Base-by-base conservation (phyloP, 2,113 vertebrate genomes). In the Dasypus novemcinctus region DNA sequence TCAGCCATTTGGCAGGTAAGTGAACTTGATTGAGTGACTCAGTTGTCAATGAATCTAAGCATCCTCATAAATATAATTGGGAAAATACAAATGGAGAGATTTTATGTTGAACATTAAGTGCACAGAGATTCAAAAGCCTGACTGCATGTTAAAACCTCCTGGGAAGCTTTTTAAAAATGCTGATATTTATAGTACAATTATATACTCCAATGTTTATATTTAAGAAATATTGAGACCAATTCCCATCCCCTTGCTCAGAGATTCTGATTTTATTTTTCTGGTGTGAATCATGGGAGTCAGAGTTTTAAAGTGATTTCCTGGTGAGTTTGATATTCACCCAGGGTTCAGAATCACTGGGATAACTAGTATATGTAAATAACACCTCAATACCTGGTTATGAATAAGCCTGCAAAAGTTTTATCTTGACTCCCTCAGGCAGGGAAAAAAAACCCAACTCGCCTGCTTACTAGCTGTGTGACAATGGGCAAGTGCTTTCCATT, bases 51-150 rank as follows among this genome's bases (percentile, higher is more conserved):
- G 61, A 95, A 82, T 52, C 29, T 69, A 68, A 25, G 49, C 43
- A 41, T n/a, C n/a, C 79, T 96, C 91, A 83, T 94, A 91, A 97
- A 95, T 93, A 95, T 94, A 93, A 64, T 27, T 94, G 17, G 89
- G 79, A 87, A 82, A 71, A 86, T 75, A 86, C 31, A 84, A 91
- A 94, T 79, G 43, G 75, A 96, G 93, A 96, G 89, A 97, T 93
- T 94, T 94, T 96, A 33, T 82, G 93, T 5, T 88, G 86, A 91
- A 93, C 92, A 94, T 52, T 88, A 96, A 94, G 90, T 82, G 33
- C 52, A 66, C 38, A 31, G 9, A 89, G 89, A 86, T 88, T 96
- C 20, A 82, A 93, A 96, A 91, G 4, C 3, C 20, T 29, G 49
- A 87, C 66, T 90, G 49, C 29, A 59, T 20, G 14, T 80, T 96